A percentile compares a stretch with the other conserved stretches of the same genome.
phyloP scores from a whole-genome alignment of 2,888 invertebrate species.

The Syrphus vitripennis region DNA sequence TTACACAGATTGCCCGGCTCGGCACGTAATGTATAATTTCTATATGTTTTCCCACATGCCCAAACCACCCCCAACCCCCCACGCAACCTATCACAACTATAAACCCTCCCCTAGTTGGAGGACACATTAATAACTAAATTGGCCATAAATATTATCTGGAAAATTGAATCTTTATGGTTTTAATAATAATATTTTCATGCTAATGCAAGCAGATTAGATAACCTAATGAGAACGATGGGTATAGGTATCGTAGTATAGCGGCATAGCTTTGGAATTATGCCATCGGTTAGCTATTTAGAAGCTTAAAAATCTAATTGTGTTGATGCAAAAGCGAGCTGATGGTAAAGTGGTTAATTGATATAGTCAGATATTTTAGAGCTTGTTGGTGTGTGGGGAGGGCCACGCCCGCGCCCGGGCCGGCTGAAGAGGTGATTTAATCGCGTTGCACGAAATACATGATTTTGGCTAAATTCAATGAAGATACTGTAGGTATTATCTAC shows the following conservation, averaged over 20 bases:
- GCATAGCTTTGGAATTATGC: constrained; percentile 24
- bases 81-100: not conserved
- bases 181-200: constrained; percentile 63
- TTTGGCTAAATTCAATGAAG: not conserved
- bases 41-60: not conserved
- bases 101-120: not conserved
- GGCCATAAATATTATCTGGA: constrained; percentile 64
- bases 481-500: not conserved
- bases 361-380: not conserved
- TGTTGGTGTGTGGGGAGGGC: not conserved
- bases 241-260: not conserved
- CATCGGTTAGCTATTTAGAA: constrained; percentile 21
- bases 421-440: not conserved
- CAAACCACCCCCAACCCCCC: not conserved
- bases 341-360: constrained; percentile 30
- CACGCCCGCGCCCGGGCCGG: no score
- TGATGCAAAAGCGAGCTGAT: not conserved
- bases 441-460: not conserved
- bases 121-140: constrained; percentile 58
- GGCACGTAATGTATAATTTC: not conserved
- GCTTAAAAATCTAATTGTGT: constrained; percentile 15
- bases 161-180: constrained; percentile 66
- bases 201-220: constrained; percentile 65
- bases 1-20: constrained; percentile 2
- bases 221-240: constrained; percentile 29